Conservation (phyloP, 2,113 vertebrate species). For the Setophaga petechia region DNA sequence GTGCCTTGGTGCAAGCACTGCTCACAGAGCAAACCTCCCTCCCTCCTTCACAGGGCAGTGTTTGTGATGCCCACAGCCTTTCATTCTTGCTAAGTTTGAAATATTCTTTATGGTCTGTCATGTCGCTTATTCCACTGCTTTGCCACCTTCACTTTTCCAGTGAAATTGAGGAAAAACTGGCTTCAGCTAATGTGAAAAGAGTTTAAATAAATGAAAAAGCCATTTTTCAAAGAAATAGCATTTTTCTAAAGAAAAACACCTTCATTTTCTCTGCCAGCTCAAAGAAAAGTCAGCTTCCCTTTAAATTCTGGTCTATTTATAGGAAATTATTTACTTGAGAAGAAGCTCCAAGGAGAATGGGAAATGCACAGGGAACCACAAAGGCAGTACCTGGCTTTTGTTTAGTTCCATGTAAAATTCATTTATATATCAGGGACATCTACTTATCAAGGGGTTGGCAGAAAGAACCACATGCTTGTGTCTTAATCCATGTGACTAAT, state of each 20-base stretch:
- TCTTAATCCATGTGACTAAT: neutral
- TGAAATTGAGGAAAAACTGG: neutral
- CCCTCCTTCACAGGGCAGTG: neutral
- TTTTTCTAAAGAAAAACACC: neutral
- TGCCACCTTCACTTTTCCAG: neutral
- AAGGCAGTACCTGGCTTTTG: neutral
- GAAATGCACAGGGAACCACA: neutral
- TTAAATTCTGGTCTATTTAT: neutral
- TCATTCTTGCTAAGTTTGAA: neutral
- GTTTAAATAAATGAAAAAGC: neutral
- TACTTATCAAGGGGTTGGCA: neutral
- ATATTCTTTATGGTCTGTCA: accelerated
- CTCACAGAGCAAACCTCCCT: neutral
- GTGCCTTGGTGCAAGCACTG: neutral
- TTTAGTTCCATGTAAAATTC: neutral
- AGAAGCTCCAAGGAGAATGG: neutral
- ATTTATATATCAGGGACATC: neutral
- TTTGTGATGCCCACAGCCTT: neutral
- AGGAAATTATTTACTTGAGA: neutral
- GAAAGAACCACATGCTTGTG: neutral
- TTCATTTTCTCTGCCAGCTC: neutral
- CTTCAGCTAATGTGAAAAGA: neutral
- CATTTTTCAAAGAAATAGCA: neutral
- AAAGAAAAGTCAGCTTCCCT: neutral
- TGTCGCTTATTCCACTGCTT: neutral